Conservation (phyloP, 2,113 vertebrate species). For the Vombatus ursinus region DNA sequence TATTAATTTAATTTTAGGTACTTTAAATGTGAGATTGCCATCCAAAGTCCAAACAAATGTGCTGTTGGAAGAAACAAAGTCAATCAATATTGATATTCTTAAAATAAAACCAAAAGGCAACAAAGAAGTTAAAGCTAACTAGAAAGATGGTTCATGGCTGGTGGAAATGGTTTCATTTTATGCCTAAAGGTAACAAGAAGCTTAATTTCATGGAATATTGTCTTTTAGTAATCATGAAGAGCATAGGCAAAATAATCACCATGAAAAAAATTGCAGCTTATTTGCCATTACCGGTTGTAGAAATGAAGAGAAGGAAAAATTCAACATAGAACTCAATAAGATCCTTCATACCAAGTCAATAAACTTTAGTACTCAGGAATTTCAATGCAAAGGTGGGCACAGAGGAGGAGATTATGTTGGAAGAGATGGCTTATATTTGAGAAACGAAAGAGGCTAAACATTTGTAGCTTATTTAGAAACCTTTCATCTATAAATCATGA, state of each 20-base stretch:
- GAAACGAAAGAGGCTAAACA: background rate
- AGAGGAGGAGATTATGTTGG: background rate
- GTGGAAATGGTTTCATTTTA: background rate
- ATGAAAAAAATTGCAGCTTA: background rate
- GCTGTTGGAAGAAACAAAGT: background rate
- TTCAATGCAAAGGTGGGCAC: background rate
- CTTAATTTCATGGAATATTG: background rate
- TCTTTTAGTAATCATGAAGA: background rate
- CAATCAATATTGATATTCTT: background rate
- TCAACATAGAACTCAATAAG: background rate
- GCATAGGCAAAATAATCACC: background rate
- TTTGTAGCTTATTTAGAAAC: background rate
- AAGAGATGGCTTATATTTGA: background rate
- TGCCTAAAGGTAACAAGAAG: background rate
- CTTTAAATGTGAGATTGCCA: background rate
- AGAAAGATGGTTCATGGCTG: background rate
- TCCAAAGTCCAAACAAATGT: background rate
- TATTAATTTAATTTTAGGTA: background rate
- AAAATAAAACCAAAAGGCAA: background rate
- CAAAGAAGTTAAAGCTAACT: background rate
- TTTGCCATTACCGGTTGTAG: no score
- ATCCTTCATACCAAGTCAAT: background rate
- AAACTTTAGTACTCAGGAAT: background rate
- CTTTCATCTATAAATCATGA: background rate
- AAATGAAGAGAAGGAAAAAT: background rate